Base-by-base conservation (phyloP, 2,888 invertebrate species). In the Lobophora halterata region DNA sequence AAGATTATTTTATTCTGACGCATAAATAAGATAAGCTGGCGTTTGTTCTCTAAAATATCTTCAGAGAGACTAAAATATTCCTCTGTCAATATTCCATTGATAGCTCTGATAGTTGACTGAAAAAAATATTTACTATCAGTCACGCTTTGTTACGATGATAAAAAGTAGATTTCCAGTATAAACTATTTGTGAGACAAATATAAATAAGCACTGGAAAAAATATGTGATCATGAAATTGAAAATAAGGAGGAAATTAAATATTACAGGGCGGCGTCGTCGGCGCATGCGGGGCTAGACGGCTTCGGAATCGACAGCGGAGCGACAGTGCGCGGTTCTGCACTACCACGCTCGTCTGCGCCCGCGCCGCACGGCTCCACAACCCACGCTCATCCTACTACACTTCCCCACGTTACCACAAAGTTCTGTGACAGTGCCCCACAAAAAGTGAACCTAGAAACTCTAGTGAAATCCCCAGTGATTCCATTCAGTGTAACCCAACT, bases 401-500 rank as follows among this genome's bases (percentile, higher is more conserved):
- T 64, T 69, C 69, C 71, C 65, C 60, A 61, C 63, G 52, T 55
- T 61, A 61, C 57, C 46, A 65, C 68, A 63, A 42, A 34, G 42
- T 49, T 42, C 39, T 66, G 71, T 68, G 69, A 46, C 36, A 66
- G 67, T 71, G 66, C 45, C 64, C 59, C 35, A 42, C 49, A 57
- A 62, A 61, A 45, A 53, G 50, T 50, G 64, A 61, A 54, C 52
- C 62, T 53, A 56, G 62, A 62, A 71, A 66, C 56, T 58, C 62
- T 57, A 77, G 77, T 78, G 80, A 60, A 70, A 77, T 77, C 78
- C 70, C 58, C 50, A 68, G 82, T 81, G 83, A 71, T 82, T 79
- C 71, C 62, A 75, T 78, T 69, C 56, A 75, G 78, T 79, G 79
- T 77, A 76, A 79, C 75, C 74, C 72, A 90, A 80, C 89, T 91